Conservation (phyloP, 2,113 vertebrate genomes). For the Macquaria australasica region DNA sequence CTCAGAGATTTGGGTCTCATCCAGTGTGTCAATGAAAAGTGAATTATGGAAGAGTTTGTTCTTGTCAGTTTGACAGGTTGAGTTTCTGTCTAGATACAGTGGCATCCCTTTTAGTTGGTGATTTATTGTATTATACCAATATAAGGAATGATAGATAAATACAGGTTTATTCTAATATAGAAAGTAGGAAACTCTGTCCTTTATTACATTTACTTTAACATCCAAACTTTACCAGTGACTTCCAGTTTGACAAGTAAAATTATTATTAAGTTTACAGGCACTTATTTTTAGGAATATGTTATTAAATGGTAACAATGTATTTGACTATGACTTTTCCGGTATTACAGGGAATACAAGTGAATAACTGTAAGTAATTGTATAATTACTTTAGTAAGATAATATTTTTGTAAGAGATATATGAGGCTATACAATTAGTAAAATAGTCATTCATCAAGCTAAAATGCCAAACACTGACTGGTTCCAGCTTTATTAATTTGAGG, state of each 20-base stretch:
- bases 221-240: neutral
- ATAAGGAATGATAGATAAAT: neutral
- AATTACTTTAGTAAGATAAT: neutral
- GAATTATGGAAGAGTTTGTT: no score
- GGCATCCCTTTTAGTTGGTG: neutral
- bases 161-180: neutral
- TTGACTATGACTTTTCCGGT: neutral
- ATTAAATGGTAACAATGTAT: neutral
- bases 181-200: neutral
- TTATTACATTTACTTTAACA: neutral
- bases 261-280: no score
- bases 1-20: no score
- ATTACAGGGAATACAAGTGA: no score
- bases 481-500: neutral
- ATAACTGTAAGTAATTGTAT: no score
- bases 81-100: neutral
- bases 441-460: neutral
- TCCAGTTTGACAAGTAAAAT: neutral
- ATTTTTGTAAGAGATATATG: neutral
- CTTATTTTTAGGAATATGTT: neutral
- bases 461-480: neutral
- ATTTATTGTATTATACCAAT: neutral
- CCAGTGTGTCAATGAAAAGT: no score
- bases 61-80: no score
- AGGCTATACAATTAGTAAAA: no score